These are phyloP conservation scores for Physocephala rufipes DNA, from an alignment of 2,888 invertebrate genomes.

Conservation along the genomic window DNA sequence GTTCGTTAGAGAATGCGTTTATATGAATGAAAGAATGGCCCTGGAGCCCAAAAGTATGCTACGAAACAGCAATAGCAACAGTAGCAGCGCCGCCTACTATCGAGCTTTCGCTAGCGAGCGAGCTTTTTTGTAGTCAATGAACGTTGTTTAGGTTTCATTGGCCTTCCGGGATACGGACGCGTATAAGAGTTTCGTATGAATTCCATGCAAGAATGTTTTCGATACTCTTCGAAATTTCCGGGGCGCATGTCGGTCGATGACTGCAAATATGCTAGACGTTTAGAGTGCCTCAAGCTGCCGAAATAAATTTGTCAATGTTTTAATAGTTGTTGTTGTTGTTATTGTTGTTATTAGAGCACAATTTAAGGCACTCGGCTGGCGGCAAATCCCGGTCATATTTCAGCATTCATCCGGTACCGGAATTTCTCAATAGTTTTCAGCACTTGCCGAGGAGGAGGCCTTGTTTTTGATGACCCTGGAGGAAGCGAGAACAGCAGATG, in stretches of 20 bases:
- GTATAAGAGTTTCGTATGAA: conserved; percentile 38
- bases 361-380: conserved; percentile 25
- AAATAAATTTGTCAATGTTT: conserved; percentile 25
- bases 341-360: conserved; percentile 17
- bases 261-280: not conserved
- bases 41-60: conserved; percentile 35
- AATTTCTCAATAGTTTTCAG: conserved; percentile 16
- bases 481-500: conserved; percentile 18
- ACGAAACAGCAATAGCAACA: not conserved
- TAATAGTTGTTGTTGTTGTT: conserved; percentile 10
- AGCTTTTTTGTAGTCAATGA: conserved; percentile 35
- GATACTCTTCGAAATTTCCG: conserved; percentile 4
- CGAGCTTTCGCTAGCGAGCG: conserved; percentile 8
- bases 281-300: not conserved
- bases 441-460: conserved; percentile 18
- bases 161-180: conserved; percentile 17
- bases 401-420: conserved; percentile 27
- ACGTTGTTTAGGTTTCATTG: conserved; percentile 31
- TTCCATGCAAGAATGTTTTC: too few relatives aligned
- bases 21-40: conserved; percentile 22
- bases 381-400: conserved; percentile 39
- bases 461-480: not conserved
- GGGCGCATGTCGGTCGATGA: conserved; percentile 38
- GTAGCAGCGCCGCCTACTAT: too few relatives aligned
- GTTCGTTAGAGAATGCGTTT: conserved; percentile 23